Evolutionary conservation across 2,888 invertebrate species (phyloP).

Genomic region (Tenthredo distinguenda): DNA sequence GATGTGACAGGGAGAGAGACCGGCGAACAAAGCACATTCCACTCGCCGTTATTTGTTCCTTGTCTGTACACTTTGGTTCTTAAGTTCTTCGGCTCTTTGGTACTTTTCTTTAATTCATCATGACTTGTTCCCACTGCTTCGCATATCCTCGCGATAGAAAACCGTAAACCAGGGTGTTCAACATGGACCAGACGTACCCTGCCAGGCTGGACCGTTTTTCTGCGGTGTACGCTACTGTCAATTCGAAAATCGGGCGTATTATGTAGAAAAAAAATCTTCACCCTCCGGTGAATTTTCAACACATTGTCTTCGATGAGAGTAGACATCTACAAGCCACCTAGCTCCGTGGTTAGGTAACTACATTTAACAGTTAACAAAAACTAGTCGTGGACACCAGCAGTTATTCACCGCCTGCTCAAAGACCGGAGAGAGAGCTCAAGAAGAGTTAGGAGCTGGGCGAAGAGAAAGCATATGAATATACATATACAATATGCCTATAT

Average conservation of each 20-base stretch:
- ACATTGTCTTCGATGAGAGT: background rate
- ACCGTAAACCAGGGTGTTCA: background rate
- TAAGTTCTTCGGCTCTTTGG: slow-evolving; percentile 59
- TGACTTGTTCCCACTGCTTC: slow-evolving; percentile 52
- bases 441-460: slow-evolving; percentile 51
- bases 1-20: slow-evolving; percentile 61
- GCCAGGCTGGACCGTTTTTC: background rate
- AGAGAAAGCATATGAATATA: background rate
- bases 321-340: background rate
- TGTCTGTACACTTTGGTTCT: slow-evolving; percentile 60
- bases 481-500: background rate
- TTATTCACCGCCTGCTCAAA: background rate
- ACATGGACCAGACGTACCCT: background rate
- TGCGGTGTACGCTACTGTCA: background rate
- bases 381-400: background rate
- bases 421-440: slow-evolving; percentile 39
- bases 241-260: background rate
- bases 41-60: slow-evolving; percentile 72
- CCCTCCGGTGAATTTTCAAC: background rate
- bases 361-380: background rate
- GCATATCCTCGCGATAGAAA: background rate
- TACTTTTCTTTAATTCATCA: slow-evolving; percentile 67
- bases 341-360: background rate
- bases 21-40: slow-evolving; percentile 75
- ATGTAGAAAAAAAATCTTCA: background rate